Percentiles rank a stretch among this genome's conserved stretches.
Conservation (phyloP, 2,888 invertebrate genomes). For the Cryptosula pallasiana region DNA sequence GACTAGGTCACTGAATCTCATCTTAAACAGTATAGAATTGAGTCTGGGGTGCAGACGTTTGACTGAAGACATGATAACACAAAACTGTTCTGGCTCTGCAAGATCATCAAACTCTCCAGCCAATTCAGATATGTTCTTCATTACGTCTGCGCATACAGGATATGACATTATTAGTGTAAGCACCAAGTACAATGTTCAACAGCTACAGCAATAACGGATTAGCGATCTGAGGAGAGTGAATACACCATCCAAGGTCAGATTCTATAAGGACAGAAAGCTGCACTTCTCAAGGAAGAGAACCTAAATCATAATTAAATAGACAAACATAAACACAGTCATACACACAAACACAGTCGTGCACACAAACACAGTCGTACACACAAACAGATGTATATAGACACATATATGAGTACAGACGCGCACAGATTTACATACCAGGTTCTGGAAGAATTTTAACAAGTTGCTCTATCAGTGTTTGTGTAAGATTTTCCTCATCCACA, state of each 20-base stretch:
- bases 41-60: conserved; percentile 79
- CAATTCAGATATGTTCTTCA: conserved; percentile 75
- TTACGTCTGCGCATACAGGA: conserved; percentile 64
- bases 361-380: too few relatives aligned
- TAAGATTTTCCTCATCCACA: conserved; percentile 79
- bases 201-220: too few relatives aligned
- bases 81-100: conserved; percentile 87
- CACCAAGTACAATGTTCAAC: too few relatives aligned
- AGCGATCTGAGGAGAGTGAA: too few relatives aligned
- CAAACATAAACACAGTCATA: too few relatives aligned
- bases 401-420: too few relatives aligned
- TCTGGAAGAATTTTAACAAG: conserved; percentile 84
- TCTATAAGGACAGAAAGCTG: too few relatives aligned
- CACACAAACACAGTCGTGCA: too few relatives aligned
- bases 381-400: too few relatives aligned
- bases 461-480: conserved; percentile 80
- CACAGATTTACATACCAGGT: conserved; percentile 41
- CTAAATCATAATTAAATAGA: too few relatives aligned
- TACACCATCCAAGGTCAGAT: too few relatives aligned
- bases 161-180: not conserved
- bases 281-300: too few relatives aligned
- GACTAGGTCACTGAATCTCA: conserved; percentile 79
- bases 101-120: conserved; percentile 70
- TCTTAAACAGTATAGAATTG: conserved; percentile 81
- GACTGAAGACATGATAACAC: conserved; percentile 82